Base-by-base conservation (phyloP, 1,140 invertebrate genomes). In the Atta colombica region DNA sequence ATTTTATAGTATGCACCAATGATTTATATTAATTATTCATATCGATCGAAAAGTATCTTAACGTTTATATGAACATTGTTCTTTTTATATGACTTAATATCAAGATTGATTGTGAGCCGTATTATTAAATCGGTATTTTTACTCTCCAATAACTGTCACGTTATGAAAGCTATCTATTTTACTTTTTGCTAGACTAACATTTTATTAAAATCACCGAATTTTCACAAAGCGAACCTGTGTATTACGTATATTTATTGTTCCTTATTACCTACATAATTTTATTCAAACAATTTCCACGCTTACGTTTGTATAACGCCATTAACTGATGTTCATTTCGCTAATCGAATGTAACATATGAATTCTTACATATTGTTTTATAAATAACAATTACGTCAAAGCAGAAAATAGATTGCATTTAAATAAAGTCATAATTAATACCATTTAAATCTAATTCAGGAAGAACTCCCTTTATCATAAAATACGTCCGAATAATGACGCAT, bases 91-190 rank as follows among this genome's bases (percentile, higher is more conserved):
- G 49, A 82, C 71, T 89, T 85, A 69, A 60, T 65, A 58, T 80
- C 72, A 86, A 90, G 88, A 90, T 90, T 89, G 88, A 91, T 91
- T 75, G 88, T 75, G 39, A 63, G 39, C 63, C 3, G 85, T 86
- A 91, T 88, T 90, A 91, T 88, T 89, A 91, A 91, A 86, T 16
- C 55, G 21, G 51, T 61, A 45, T 63, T 63, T 53, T 86, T 51
- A 51, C 31, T 75, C 31, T 75, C 77, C 80, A 88, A 88, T 82
- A 86, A 88, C 86, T 85, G 90, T 92, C 90, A 88, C 74, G 74
- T 86, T 45, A 45, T 45, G 66, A 65, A 66, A 68, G 69, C 77
- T 86, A 81, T 89, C 81, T 71, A 66, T 88, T 90, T 87, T 71
- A 65, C 71, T 69, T 65, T 60, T 75, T 75, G 14, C 12, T 69